A percentile compares a stretch with the other conserved stretches of the same genome.
These are phyloP conservation scores for Ochotona curzoniae DNA, from an alignment of 2,113 vertebrate genomes.

Conservation along the genomic window DNA sequence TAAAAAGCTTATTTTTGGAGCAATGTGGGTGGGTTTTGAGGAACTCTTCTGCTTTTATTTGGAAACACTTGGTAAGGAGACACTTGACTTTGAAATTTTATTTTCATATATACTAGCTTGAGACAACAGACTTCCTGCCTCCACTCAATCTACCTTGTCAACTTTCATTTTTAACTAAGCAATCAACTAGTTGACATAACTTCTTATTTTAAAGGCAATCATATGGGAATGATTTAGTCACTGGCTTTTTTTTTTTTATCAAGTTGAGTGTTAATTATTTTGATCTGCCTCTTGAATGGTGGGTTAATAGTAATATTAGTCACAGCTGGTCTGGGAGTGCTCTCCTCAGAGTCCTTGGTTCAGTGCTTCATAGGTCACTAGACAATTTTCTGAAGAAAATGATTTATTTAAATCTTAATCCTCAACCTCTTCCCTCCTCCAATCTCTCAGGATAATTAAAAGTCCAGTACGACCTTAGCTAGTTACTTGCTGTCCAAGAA, in stretches of 20 bases:
- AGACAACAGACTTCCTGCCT: conserved; percentile 66
- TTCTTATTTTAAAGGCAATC: conserved; percentile 74
- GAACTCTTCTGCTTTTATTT: conserved; percentile 67
- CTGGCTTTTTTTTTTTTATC: conserved; percentile 58
- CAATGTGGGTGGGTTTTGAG: conserved; percentile 75
- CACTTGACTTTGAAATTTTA: conserved; percentile 76
- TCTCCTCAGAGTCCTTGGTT: conserved; percentile 43
- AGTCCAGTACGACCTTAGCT: conserved; percentile 27
- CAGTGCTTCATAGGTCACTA: conserved; percentile 64
- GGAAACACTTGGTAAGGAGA: conserved; percentile 74
- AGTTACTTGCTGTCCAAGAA: conserved; percentile 54
- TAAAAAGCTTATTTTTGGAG: conserved; percentile 62
- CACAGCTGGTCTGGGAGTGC: conserved; percentile 66
- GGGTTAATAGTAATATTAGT: conserved; percentile 73
- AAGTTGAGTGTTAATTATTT: conserved; percentile 82
- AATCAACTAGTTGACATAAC: conserved; percentile 72
- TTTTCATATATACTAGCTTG: conserved; percentile 63
- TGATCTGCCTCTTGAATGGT: conserved; percentile 74
- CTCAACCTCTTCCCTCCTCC: neutral
- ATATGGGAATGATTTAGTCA: conserved; percentile 77
- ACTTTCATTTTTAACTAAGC: conserved; percentile 74
- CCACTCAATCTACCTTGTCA: conserved; percentile 68
- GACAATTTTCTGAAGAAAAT: conserved; percentile 71
- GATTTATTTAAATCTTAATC: conserved; percentile 60
- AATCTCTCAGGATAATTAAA: conserved; percentile 61